A percentile compares a stretch with the other conserved stretches of the same genome.
phyloP scores from a whole-genome alignment of 1,140 invertebrate species.

The Trichoplusia ni region DNA sequence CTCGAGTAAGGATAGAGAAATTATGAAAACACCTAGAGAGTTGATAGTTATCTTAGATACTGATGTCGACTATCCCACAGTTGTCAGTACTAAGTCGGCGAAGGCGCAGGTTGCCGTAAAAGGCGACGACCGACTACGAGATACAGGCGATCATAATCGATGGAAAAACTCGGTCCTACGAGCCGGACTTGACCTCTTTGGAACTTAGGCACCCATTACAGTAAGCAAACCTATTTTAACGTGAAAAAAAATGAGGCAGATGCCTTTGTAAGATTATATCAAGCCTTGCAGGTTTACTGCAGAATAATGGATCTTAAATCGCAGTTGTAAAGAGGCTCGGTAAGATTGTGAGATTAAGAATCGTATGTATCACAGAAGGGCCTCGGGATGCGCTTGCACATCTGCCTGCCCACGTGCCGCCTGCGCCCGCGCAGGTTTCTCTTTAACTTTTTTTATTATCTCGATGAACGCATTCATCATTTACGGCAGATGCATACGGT shows the following conservation, averaged over 20 bases:
- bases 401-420: constrained; percentile 78
- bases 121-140: constrained; percentile 61
- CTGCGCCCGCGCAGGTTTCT: constrained; percentile 67
- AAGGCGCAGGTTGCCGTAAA: constrained; percentile 71
- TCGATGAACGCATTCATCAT: constrained; percentile 69
- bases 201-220: constrained; percentile 40
- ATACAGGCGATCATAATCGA: constrained; percentile 66
- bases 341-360: constrained; percentile 64
- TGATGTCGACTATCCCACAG: constrained; percentile 73
- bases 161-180: constrained; percentile 70
- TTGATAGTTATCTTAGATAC: constrained; percentile 62
- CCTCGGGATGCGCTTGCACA: constrained; percentile 62
- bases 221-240: constrained; percentile 17
- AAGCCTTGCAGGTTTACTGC: constrained; percentile 32
- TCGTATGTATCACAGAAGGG: constrained; percentile 49
- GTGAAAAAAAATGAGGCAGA: not conserved
- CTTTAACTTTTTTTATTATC: constrained; percentile 60
- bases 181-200: constrained; percentile 74
- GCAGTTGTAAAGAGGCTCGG: constrained; percentile 56
- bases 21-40: constrained; percentile 65
- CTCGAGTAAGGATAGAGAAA: constrained; percentile 59
- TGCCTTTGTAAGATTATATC: constrained; percentile 34
- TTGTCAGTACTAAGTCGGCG: constrained; percentile 67
- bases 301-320: constrained; percentile 68
- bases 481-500: constrained; percentile 68